Percentiles rank a stretch among this genome's conserved stretches.
Conservation (phyloP, 2,797 vertebrate genomes). For the Florisuga fusca region DNA sequence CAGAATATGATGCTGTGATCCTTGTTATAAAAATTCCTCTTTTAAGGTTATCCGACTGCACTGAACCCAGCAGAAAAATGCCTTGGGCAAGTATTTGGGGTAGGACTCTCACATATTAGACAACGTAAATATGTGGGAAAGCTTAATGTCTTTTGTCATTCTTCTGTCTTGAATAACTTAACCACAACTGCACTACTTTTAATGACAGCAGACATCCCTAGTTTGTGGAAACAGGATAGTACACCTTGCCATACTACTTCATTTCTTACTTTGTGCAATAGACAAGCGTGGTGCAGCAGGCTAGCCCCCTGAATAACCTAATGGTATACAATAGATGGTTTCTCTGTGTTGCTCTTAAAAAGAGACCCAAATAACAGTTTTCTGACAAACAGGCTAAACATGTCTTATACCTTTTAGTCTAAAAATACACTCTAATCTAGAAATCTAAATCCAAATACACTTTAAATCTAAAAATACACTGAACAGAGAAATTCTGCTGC, state of each 20-base stretch:
- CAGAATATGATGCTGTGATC: neutral
- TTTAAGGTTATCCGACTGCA: slow-evolving; percentile 19
- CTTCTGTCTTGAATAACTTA: neutral
- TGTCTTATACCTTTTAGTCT: slow-evolving; percentile 27
- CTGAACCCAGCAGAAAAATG: slow-evolving; percentile 10
- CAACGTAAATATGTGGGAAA: neutral
- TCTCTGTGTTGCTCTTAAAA: neutral
- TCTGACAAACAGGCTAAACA: neutral
- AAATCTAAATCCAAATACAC: no score
- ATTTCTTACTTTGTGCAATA: neutral
- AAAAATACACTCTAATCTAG: slow-evolving; percentile 25
- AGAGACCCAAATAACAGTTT: neutral
- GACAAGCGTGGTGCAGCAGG: neutral
- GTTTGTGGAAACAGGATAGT: neutral
- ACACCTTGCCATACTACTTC: neutral
- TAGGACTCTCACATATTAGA: neutral
- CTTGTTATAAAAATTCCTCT: neutral
- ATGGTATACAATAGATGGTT: neutral
- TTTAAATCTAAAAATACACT: slow-evolving; percentile 43
- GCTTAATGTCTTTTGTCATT: neutral
- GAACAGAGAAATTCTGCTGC: slow-evolving; percentile 7
- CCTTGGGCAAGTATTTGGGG: neutral
- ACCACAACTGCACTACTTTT: neutral
- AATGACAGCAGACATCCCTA: neutral
- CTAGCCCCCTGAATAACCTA: neutral